Evolutionary conservation across 2,113 vertebrate genomes (phyloP).

Genomic region (Elgaria multicarinata): DNA sequence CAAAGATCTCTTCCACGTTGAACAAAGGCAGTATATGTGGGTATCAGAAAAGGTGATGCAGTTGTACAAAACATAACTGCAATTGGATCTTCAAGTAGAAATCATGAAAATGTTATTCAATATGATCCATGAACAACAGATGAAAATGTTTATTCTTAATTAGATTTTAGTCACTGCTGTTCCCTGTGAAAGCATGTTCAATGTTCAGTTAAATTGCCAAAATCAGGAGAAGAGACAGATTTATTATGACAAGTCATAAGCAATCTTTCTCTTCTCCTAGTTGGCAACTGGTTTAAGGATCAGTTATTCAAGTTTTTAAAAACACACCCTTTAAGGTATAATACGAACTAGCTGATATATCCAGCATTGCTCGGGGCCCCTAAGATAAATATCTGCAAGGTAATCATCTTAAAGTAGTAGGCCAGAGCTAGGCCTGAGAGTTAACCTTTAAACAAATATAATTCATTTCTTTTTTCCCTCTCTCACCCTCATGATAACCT

Average conservation of each 20-base stretch:
- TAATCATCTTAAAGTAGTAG: too few species aligned
- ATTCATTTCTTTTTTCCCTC: too few species aligned
- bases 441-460: too few species aligned
- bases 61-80: neutral
- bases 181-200: neutral
- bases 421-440: too few species aligned
- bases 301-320: neutral
- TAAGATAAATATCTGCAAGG: too few species aligned
- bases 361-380: too few species aligned
- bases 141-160: neutral
- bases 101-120: neutral
- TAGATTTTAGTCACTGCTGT: neutral
- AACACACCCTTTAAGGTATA: neutral
- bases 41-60: constrained; percentile 61
- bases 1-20: constrained; percentile 98
- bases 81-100: neutral
- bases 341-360: too few species aligned
- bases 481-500: too few species aligned
- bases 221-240: neutral
- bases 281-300: neutral
- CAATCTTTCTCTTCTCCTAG: neutral
- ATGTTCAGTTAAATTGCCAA: neutral
- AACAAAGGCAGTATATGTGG: constrained; percentile 98
- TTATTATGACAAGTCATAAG: neutral
- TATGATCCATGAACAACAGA: neutral